Percentiles rank a stretch among this genome's conserved stretches.
phyloP scores from a whole-genome alignment of 1,140 invertebrate species.

The Ridgeia piscesae region DNA sequence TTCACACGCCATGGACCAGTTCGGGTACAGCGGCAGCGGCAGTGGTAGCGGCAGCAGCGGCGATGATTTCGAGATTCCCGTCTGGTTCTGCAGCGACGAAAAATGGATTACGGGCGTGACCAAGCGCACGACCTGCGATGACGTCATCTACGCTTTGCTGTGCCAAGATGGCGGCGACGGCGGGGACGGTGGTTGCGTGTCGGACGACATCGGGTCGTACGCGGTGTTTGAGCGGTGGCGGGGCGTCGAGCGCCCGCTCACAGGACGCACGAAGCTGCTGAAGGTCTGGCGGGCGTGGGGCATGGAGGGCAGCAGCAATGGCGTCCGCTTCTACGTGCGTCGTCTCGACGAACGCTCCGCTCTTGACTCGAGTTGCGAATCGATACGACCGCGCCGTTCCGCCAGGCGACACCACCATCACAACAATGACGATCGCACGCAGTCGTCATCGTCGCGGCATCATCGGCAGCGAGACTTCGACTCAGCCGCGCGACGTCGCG shows the following conservation, averaged over 20 bases:
- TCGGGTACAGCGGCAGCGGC: neutral
- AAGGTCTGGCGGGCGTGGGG: conserved; percentile 77
- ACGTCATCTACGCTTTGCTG: conserved; percentile 73
- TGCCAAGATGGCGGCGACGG: conserved; percentile 49
- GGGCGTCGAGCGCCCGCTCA: conserved; percentile 70
- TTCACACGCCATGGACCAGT: neutral
- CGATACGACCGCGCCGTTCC: conserved; percentile 29
- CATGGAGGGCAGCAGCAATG: conserved; percentile 34
- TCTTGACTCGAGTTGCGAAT: conserved; percentile 34
- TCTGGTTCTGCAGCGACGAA: conserved; percentile 73
- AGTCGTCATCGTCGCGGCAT: neutral
- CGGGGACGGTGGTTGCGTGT: conserved; percentile 58
- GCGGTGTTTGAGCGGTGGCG: conserved; percentile 58
- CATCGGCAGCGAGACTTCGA: neutral
- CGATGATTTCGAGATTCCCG: conserved; percentile 67
- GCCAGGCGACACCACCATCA: neutral
- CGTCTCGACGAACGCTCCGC: conserved; percentile 24
- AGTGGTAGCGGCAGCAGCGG: conserved; percentile 15
- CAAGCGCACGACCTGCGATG: conserved; percentile 74
- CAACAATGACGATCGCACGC: neutral
- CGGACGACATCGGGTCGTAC: conserved; percentile 40
- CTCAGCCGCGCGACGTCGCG: neutral
- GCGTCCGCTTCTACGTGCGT: neutral
- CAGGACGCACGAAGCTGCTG: conserved; percentile 69
- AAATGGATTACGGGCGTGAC: conserved; percentile 78